Conservation (phyloP, 2,113 vertebrate genomes). For the Andinoacara biseriatus region DNA sequence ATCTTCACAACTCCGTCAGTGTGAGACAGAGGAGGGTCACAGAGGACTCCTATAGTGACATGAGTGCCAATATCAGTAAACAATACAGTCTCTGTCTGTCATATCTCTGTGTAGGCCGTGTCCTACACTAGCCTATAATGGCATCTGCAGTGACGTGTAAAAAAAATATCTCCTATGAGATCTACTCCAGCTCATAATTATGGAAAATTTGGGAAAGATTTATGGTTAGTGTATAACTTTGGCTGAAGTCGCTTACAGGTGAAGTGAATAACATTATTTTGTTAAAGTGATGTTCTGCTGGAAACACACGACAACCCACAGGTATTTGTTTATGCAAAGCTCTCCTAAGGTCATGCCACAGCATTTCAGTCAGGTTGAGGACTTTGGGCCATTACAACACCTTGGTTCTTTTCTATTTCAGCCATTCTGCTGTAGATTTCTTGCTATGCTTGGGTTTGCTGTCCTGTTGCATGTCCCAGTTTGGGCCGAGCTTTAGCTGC, state of each 20-base stretch:
- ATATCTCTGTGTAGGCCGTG: constrained; percentile 17
- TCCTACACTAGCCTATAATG: background rate
- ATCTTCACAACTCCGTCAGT: constrained; percentile 54
- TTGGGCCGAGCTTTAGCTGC: background rate
- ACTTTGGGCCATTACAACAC: background rate
- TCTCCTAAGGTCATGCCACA: background rate
- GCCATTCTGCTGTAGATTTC: background rate
- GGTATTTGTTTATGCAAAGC: background rate
- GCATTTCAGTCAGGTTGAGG: background rate
- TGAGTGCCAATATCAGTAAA: constrained; percentile 47
- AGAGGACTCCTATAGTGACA: constrained; percentile 55
- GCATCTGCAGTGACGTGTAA: constrained; percentile 1
- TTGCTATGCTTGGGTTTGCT: background rate
- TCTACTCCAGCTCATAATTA: background rate
- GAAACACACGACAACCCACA: too few species aligned
- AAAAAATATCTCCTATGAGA: background rate
- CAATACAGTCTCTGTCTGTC: constrained; percentile 64
- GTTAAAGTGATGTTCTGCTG: too few species aligned
- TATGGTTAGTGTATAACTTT: background rate
- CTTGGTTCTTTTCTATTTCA: background rate
- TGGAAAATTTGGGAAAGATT: background rate
- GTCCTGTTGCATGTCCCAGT: background rate
- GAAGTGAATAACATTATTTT: too few species aligned
- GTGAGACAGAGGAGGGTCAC: constrained; percentile 58
- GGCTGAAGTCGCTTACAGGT: too few species aligned